These are phyloP conservation scores for Henricia sp. DNA, from an alignment of 53 echinoderm and acorn worm species.

Conservation along the genomic window DNA sequence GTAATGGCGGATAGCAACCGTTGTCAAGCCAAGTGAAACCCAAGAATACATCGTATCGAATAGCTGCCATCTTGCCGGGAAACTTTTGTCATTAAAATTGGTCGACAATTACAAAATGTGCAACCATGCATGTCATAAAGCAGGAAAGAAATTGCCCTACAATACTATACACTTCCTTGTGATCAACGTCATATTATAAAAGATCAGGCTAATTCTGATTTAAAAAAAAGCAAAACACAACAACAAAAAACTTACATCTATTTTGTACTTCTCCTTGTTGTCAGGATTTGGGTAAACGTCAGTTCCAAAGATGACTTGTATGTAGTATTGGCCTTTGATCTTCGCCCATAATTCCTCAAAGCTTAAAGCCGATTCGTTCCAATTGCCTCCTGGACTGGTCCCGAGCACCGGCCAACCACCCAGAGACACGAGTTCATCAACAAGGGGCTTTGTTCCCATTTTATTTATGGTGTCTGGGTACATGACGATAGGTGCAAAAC, in stretches of 20 bases:
- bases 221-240: background rate
- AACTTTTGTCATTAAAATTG: too few relatives aligned
- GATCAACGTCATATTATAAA: too few relatives aligned
- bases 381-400: constrained; percentile 29
- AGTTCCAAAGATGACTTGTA: background rate
- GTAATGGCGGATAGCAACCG: too few relatives aligned
- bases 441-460: constrained; percentile 13
- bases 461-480: constrained; percentile 54
- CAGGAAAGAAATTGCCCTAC: too few relatives aligned
- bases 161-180: too few relatives aligned
- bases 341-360: constrained; percentile 24
- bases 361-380: constrained; percentile 18
- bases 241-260: background rate
- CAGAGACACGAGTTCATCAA: constrained; percentile 9
- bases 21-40: too few relatives aligned
- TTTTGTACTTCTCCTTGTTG: background rate
- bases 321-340: background rate
- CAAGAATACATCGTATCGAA: too few relatives aligned
- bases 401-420: constrained; percentile 65
- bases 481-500: too few relatives aligned
- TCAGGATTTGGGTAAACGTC: background rate
- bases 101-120: too few relatives aligned
- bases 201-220: background rate
- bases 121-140: too few relatives aligned
- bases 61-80: too few relatives aligned